These are phyloP conservation scores for Oreamnos americanus DNA, from an alignment of 2,113 vertebrate species.

Conservation along the genomic window DNA sequence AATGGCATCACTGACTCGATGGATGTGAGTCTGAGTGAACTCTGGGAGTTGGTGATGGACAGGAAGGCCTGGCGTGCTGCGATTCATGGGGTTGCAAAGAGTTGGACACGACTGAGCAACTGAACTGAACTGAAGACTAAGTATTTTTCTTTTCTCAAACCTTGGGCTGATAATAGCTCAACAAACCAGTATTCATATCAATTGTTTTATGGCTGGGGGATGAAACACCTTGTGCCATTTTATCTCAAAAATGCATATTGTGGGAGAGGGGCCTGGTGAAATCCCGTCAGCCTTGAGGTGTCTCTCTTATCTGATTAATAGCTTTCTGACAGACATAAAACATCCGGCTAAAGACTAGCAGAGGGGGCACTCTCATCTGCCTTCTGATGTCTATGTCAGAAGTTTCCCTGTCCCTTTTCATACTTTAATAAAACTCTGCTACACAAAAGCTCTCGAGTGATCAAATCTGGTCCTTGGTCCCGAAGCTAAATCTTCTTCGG, in stretches of 20 bases:
- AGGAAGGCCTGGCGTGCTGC: no score
- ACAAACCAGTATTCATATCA: not conserved
- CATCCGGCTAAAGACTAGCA: not conserved
- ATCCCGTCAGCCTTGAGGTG: not conserved
- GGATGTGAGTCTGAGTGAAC: no score
- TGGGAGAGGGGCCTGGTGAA: not conserved
- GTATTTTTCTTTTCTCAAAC: not conserved
- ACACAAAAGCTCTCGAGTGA: not conserved
- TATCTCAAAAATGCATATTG: not conserved
- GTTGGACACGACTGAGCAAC: fast-evolving
- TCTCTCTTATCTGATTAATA: not conserved
- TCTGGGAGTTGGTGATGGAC: no score
- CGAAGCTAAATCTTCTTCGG: no score
- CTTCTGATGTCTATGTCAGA: not conserved
- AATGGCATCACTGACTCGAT: no score
- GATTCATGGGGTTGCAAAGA: no score
- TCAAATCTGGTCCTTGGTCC: no score
- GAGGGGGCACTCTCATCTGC: not conserved
- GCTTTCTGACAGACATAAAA: not conserved
- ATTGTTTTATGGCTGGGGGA: not conserved
- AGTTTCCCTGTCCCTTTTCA: not conserved
- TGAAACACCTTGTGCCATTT: not conserved
- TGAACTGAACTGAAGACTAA: not conserved
- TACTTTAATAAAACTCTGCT: not conserved
- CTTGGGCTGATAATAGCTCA: not conserved